These are phyloP conservation scores for Drepana arcuata DNA, from an alignment of 1,140 invertebrate genomes.

Conservation along the genomic window DNA sequence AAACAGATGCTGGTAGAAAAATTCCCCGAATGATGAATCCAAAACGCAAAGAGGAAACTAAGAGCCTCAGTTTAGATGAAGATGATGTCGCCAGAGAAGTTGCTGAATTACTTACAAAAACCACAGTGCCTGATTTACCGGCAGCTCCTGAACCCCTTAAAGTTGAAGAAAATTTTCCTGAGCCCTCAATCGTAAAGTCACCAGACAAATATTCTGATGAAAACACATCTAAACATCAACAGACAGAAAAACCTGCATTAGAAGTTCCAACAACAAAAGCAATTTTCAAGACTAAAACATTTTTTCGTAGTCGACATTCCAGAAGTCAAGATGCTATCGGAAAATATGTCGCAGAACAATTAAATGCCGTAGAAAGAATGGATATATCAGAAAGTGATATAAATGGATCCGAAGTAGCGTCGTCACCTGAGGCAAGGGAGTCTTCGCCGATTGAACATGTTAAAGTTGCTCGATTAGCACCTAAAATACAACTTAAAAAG, in stretches of 20 bases:
- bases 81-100: conserved; percentile 71
- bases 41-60: conserved; percentile 50
- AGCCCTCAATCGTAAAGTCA: conserved; percentile 56
- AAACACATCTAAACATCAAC: conserved; percentile 26
- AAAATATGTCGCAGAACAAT: conserved; percentile 66
- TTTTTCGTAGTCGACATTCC: conserved; percentile 71
- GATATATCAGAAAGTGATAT: conserved; percentile 45
- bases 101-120: conserved; percentile 72
- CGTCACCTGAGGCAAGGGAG: conserved; percentile 42
- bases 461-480: conserved; percentile 57
- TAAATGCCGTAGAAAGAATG: conserved; percentile 57
- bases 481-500: conserved; percentile 69
- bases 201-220: conserved; percentile 55
- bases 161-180: conserved; percentile 69
- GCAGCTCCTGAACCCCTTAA: conserved; percentile 50
- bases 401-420: conserved; percentile 41
- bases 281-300: conserved; percentile 70
- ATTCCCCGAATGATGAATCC: conserved; percentile 66
- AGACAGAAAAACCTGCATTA: conserved; percentile 30
- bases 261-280: conserved; percentile 56
- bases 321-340: conserved; percentile 71
- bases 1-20: conserved; percentile 66
- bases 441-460: conserved; percentile 50
- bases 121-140: conserved; percentile 70
- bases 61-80: conserved; percentile 53